A percentile compares a stretch with the other conserved stretches of the same genome.
Conservation (phyloP, 1,140 invertebrate genomes). For the Pseudobourletiella spinata region DNA sequence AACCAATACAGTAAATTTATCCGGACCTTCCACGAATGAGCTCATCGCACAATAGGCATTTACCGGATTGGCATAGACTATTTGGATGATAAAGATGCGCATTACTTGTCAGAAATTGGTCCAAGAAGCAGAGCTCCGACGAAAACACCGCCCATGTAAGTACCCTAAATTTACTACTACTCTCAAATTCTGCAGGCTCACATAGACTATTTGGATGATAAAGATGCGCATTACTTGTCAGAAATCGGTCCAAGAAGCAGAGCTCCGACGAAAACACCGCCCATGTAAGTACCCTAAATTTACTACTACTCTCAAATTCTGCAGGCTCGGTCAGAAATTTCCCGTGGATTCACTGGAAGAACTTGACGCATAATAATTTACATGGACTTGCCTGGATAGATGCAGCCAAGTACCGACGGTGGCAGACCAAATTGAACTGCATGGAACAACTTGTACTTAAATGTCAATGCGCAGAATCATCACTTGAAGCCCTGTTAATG, state of each 20-base stretch:
- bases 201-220: no score
- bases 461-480: no score
- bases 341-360: no score
- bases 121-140: conserved; percentile 14
- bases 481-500: no score
- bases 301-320: not conserved
- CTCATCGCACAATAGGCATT: not conserved
- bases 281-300: conserved; percentile 20
- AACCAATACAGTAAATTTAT: no score
- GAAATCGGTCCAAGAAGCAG: conserved; percentile 13
- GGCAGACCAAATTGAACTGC: conserved; percentile 37
- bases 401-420: conserved; percentile 21
- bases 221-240: conserved; percentile 22
- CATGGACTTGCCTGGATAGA: conserved; percentile 23
- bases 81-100: no score
- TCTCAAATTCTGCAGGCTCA: not conserved
- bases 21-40: no score
- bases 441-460: no score
- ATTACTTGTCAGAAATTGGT: conserved; percentile 21
- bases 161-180: conserved; percentile 2
- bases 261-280: conserved; percentile 13
- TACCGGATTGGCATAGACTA: not conserved
- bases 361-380: no score
- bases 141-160: conserved; percentile 22
- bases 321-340: no score